Conservation (phyloP, 1,140 invertebrate species). For the Drosophila bifasciata region DNA sequence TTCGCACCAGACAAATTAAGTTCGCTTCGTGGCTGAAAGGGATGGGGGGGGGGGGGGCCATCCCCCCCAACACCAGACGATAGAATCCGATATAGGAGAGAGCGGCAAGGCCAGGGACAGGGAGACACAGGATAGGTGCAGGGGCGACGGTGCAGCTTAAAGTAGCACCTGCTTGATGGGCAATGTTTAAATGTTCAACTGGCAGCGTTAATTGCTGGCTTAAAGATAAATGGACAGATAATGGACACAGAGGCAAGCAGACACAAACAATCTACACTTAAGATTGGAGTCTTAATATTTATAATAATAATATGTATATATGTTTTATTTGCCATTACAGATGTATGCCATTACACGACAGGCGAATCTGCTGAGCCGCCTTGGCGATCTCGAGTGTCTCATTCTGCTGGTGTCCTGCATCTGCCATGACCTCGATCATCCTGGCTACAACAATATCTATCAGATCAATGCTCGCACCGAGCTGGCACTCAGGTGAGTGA, state of each 20-base stretch:
- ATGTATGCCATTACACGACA: constrained; percentile 94
- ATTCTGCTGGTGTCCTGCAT: constrained; percentile 93
- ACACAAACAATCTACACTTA: no score
- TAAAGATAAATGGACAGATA: constrained; percentile 28
- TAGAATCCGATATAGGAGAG: neutral
- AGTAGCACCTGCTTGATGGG: neutral
- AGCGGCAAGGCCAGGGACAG: neutral
- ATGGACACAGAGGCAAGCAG: neutral
- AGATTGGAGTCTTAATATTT: neutral
- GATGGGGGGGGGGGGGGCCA: no score
- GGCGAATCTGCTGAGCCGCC: constrained; percentile 88
- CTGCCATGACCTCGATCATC: constrained; percentile 96
- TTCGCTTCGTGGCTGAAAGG: constrained; percentile 24
- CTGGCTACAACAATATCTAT: constrained; percentile 95
- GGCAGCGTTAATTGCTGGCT: constrained; percentile 14
- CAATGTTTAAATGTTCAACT: constrained; percentile 18
- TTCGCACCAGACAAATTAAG: constrained; percentile 75
- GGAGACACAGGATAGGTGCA: no score
- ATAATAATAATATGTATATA: neutral
- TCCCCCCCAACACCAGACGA: constrained; percentile 9
- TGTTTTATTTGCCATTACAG: constrained; percentile 83
- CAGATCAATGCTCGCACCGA: constrained; percentile 95
- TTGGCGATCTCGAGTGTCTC: constrained; percentile 91
- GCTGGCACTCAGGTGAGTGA: constrained; percentile 88
- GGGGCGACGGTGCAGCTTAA: neutral